Percentiles rank a stretch among this genome's conserved stretches.
phyloP scores from a whole-genome alignment of 1,140 invertebrate genomes.

The Habropoda laboriosa region DNA sequence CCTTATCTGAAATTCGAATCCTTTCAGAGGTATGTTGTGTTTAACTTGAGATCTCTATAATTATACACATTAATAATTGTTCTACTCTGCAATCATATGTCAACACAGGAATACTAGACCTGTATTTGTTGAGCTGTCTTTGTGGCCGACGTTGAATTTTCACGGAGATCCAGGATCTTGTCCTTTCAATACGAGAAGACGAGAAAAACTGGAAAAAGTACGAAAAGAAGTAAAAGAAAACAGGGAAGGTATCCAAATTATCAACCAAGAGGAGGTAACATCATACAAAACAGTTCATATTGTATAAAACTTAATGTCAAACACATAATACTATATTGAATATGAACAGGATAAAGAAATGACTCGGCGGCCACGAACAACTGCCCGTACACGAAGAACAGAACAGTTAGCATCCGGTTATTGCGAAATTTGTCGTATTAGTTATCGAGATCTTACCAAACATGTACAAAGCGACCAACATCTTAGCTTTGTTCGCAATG shows the following conservation, averaged over 20 bases:
- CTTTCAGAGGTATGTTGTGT: conserved; percentile 75
- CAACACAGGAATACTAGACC: conserved; percentile 77
- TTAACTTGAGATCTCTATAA: not conserved
- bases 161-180: conserved; percentile 76
- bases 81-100: not conserved
- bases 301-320: not conserved
- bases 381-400: conserved; percentile 81
- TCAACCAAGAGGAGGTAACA: conserved; percentile 71
- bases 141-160: conserved; percentile 81
- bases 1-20: conserved; percentile 82
- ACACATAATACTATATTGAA: not conserved
- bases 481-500: conserved; percentile 86
- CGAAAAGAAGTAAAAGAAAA: conserved; percentile 77
- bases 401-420: conserved; percentile 85
- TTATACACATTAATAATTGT: not conserved
- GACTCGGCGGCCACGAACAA: conserved; percentile 85
- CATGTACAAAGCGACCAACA: conserved; percentile 88
- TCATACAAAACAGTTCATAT: not conserved
- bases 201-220: conserved; percentile 61
- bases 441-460: conserved; percentile 85
- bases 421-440: conserved; percentile 89
- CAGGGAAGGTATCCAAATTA: conserved; percentile 62
- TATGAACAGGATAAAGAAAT: conserved; percentile 80
- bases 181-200: conserved; percentile 73
- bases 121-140: conserved; percentile 78